These are phyloP conservation scores for Ecliptopera silaceata DNA, from an alignment of 2,888 invertebrate species.

Conservation along the genomic window DNA sequence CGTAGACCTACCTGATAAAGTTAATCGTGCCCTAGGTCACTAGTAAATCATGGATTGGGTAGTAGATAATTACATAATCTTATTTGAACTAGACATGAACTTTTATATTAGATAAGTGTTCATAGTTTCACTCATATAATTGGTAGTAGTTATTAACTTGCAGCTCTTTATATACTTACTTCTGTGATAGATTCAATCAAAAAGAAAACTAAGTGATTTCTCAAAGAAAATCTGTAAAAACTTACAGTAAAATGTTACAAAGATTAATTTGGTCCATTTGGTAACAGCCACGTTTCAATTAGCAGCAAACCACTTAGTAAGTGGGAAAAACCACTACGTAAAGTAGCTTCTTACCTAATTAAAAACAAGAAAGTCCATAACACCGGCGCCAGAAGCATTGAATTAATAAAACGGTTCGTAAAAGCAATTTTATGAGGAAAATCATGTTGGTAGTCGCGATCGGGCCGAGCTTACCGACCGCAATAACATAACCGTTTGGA, in stretches of 20 bases:
- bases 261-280: not conserved
- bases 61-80: not conserved
- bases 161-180: too few species aligned
- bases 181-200: too few species aligned
- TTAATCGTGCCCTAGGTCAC: constrained; percentile 23
- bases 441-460: constrained; percentile 60
- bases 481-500: constrained; percentile 82
- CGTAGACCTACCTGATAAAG: constrained; percentile 41
- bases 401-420: constrained; percentile 53
- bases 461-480: constrained; percentile 69
- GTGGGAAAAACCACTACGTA: not conserved
- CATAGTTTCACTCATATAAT: too few species aligned
- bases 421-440: constrained; percentile 66
- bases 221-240: too few species aligned
- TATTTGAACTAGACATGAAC: not conserved
- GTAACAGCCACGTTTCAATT: not conserved
- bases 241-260: not conserved
- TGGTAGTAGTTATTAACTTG: too few species aligned
- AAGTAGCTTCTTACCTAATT: constrained; percentile 20
- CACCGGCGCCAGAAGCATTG: constrained; percentile 26
- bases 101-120: too few species aligned
- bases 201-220: too few species aligned
- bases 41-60: not conserved
- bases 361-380: constrained; percentile 20
- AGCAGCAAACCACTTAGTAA: not conserved